Base-by-base conservation (phyloP, 2,113 vertebrate genomes). In the Xyliphius kryptos region DNA sequence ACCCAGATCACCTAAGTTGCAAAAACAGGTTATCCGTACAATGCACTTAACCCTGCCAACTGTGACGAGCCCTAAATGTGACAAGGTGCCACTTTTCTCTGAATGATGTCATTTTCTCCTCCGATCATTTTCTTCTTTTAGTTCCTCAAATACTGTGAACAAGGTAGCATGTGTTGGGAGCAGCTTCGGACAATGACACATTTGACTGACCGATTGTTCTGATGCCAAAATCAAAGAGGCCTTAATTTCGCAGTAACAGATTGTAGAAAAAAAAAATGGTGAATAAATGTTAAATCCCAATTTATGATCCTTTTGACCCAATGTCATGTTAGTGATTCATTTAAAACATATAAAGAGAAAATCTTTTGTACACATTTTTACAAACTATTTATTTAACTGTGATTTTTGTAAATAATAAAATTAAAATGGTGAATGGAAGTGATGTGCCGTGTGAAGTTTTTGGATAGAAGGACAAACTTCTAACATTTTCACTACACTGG, bases 351-450 rank as follows among this genome's bases (percentile, higher is more conserved):
- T 83, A 80, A 82, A 79, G 76, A 82, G n/a, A n/a, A n/a, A n/a
- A n/a, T n/a, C 69, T 80, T 86, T 89, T 88, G 77, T 86, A 85
- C 76, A 81, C 80, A 83, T 85, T 87, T 89, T 87, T 86, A 88
- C 84, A 89, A 82, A 87, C 84, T 87, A 88, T 89, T 87, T 89
- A 89, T 87, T 86, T 86, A 89, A 88, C 81, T 86, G 83, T 85
- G 85, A 85, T 87, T 89, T n/a, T 89, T 88, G 80, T 86, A 87
- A 79, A 72, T 86, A 85, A 87, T 77, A 79, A 83, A 80, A 73
- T 68, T 72, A 61, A 76, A 80, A 71, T 56, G 61, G 67, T 20
- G 70, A 76, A 74, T 16, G 16, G 22, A 61, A 67, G 41, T 60
- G 50, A 48, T 40, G 56, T 41, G 57, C 59, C 12, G 49, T 20